phyloP scores from a whole-genome alignment of 2,113 vertebrate species.

The Zeus faber region DNA sequence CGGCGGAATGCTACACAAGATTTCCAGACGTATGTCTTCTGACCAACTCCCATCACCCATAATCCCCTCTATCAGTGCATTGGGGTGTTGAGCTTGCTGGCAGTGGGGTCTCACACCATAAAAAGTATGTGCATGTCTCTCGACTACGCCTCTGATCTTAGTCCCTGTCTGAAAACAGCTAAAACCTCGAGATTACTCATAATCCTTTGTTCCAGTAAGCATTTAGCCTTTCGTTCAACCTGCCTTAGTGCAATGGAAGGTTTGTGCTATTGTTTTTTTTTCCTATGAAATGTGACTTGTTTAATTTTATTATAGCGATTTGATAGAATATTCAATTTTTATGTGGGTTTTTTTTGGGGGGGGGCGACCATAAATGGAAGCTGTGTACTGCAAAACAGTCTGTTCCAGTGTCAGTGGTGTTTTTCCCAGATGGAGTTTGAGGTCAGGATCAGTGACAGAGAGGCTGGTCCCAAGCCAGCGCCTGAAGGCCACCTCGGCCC shows the following conservation, averaged over 20 bases:
- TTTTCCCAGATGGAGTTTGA: not conserved
- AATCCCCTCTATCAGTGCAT: not conserved
- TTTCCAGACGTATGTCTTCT: not conserved
- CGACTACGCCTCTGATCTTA: constrained; percentile 30
- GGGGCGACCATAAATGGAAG: too few relatives aligned
- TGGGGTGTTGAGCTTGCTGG: not conserved
- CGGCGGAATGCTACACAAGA: not conserved
- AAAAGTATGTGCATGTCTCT: constrained; percentile 30
- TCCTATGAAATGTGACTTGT: too few relatives aligned
- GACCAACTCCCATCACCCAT: not conserved
- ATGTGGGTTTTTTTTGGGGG: too few relatives aligned
- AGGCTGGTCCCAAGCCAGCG: not conserved
- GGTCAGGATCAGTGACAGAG: not conserved
- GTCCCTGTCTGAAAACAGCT: constrained; percentile 34
- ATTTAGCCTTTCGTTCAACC: constrained; percentile 33
- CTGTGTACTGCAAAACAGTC: too few relatives aligned
- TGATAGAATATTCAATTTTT: too few relatives aligned
- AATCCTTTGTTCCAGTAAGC: constrained; percentile 36
- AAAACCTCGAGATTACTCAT: constrained; percentile 52
- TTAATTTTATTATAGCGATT: too few relatives aligned
- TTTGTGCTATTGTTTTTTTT: too few relatives aligned
- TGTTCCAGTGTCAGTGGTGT: too few relatives aligned
- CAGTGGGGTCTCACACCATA: not conserved
- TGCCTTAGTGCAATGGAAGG: constrained; percentile 10
- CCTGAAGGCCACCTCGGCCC: not conserved